These are phyloP conservation scores for Sminthurinus aureus DNA, from an alignment of 2,888 invertebrate species.

Conservation along the genomic window DNA sequence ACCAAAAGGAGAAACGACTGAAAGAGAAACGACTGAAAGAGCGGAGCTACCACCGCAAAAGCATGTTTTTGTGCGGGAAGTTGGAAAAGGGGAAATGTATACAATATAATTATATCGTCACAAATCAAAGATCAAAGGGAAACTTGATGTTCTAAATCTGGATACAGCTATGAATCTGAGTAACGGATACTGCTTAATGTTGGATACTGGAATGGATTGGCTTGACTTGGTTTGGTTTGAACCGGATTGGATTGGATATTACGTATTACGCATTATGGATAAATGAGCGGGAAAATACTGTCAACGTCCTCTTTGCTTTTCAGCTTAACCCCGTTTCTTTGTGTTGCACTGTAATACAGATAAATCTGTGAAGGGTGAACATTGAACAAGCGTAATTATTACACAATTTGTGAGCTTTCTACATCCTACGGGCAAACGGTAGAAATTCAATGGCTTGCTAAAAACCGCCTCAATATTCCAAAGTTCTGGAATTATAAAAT, in stretches of 20 bases:
- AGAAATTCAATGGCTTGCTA: too few relatives aligned
- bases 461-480: too few relatives aligned
- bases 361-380: too few relatives aligned
- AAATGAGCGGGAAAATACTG: not conserved
- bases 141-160: too few relatives aligned
- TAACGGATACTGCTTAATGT: not conserved
- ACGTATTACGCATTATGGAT: not conserved
- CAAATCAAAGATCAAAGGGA: conserved; percentile 29
- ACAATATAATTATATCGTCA: conserved; percentile 28
- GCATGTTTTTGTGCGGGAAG: conserved; percentile 3
- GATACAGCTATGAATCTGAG: not conserved
- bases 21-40: too few relatives aligned
- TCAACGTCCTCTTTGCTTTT: too few relatives aligned
- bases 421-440: too few relatives aligned
- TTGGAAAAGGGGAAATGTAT: not conserved
- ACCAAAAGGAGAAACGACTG: too few relatives aligned
- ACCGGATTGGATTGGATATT: not conserved
- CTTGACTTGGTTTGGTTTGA: not conserved
- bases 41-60: not conserved
- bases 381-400: too few relatives aligned
- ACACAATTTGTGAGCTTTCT: too few relatives aligned
- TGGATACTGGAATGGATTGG: not conserved
- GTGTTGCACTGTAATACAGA: too few relatives aligned
- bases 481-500: too few relatives aligned
- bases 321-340: not conserved